Evolutionary conservation across 2,113 vertebrate species (phyloP), one percentile per base, ranked within the genome.

Genomic region (Dermatemys mawii): DNA sequence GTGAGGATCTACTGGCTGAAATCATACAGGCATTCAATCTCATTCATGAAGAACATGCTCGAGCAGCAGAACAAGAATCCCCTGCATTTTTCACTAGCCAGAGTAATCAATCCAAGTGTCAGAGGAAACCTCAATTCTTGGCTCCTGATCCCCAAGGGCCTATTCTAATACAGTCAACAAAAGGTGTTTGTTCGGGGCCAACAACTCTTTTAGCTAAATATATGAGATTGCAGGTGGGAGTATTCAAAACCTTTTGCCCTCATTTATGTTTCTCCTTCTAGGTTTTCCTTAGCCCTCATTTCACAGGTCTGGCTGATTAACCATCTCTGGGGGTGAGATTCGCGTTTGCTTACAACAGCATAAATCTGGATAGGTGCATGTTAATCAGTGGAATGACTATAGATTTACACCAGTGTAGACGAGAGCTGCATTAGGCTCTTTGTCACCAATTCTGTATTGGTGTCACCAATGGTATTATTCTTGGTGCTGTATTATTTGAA

Each of bases 51-150:
- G 7, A 32, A 35, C 78, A 48, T 57, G 17, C n/a, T 80, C 21
- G 2, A 5, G 50, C 46, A 80, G 16, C 41, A 57, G 84, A 44
- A 32, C 29, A 48, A 57, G 41, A 8, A 11, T 11, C 76, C 29
- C 29, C 76, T 78, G 76, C 29, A 14, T 29, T 51, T 3, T 29
- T 24, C 51, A 35, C 2, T 83, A 2, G 55, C 27, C 24, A 83
- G 90, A 94, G 90, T 94, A 84, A 93, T 95, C 97, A 93, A 93
- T 96, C 83, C 91, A 41, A 0, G 17, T 57, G 95, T 48, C 94
- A 93, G 75, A 91, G 96, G 93, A 93, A 97, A 80, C 87, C 89
- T 48, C 38, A 16, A 70, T 70, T n/a, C 63, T 92, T 97, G 97
- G 97, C 96, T 94, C 93, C 75, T 27, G 3, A 0, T 50, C 82